Conservation (phyloP, 2,888 invertebrate genomes). For the Galeruca laticollis region DNA sequence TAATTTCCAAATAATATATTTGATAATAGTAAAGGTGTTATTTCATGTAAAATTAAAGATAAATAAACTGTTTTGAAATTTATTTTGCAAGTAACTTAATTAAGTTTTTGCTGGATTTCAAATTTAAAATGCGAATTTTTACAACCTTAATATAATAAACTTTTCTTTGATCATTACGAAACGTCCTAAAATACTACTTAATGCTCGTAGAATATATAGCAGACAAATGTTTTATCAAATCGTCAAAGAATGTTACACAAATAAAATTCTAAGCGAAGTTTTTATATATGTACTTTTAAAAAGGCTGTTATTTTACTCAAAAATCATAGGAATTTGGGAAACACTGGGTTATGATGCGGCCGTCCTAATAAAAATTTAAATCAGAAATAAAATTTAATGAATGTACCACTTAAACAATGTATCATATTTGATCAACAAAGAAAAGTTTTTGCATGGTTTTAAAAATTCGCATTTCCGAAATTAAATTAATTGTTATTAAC, state of each 20-base stretch:
- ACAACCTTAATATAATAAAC: not conserved
- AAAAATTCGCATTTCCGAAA: constrained; percentile 3
- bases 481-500: not conserved
- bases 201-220: too few relatives aligned
- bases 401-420: not conserved
- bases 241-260: too few relatives aligned
- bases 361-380: not conserved
- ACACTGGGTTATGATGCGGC: not conserved
- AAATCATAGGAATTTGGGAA: not conserved
- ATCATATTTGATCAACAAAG: not conserved
- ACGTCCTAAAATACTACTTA: too few relatives aligned
- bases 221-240: too few relatives aligned
- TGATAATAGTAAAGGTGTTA: too few relatives aligned
- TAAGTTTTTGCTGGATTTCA: not conserved
- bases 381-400: not conserved
- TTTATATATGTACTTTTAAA: too few relatives aligned
- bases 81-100: too few relatives aligned
- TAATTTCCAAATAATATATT: too few relatives aligned
- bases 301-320: not conserved
- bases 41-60: too few relatives aligned
- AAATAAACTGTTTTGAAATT: too few relatives aligned
- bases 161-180: not conserved
- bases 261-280: too few relatives aligned
- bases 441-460: constrained; percentile 6
- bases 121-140: not conserved